Evolutionary conservation across 2,888 invertebrate genomes (phyloP).

Genomic region (Taphrorychus bicolor): DNA sequence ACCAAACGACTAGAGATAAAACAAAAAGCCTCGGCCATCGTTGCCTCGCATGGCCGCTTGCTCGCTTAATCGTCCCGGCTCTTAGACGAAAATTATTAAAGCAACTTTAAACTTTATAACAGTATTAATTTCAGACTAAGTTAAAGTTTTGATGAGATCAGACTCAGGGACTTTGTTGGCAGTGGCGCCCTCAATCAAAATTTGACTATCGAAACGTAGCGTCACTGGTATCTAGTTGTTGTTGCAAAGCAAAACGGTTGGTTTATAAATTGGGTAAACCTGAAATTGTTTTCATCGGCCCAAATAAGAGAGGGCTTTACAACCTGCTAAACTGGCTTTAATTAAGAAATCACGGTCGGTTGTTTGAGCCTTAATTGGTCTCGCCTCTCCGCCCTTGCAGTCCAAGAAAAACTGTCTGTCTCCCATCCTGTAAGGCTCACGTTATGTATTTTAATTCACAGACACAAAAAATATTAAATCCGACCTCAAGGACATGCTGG

Average conservation of each 20-base stretch:
- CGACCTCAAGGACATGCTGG: not conserved
- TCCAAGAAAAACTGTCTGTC: not conserved
- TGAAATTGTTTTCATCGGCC: not conserved
- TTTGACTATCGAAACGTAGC: not conserved
- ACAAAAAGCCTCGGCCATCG: conserved; percentile 14
- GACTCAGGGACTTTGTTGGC: conserved; percentile 10
- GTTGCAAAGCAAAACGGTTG: not conserved
- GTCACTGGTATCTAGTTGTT: not conserved
- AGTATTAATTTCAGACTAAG: conserved; percentile 17
- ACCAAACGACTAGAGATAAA: conserved; percentile 15
- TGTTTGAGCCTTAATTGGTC: not conserved
- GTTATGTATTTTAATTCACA: conserved; percentile 1
- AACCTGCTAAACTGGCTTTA: not conserved
- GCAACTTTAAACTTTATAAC: conserved; percentile 10
- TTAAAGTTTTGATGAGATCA: conserved; percentile 11
- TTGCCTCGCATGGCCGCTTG: conserved; percentile 1
- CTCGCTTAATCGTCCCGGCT: conserved; percentile 2
- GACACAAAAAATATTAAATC: not conserved
- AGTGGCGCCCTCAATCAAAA: conserved; percentile 3
- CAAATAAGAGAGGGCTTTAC: not conserved
- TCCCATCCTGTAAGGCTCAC: not conserved
- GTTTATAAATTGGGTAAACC: conserved; percentile 1
- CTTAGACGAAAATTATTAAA: conserved; percentile 12
- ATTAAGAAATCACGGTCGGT: not conserved
- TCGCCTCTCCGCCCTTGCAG: not conserved